phyloP scores from a whole-genome alignment of 2,113 vertebrate species.

The Anarhynchus alexandrinus region DNA sequence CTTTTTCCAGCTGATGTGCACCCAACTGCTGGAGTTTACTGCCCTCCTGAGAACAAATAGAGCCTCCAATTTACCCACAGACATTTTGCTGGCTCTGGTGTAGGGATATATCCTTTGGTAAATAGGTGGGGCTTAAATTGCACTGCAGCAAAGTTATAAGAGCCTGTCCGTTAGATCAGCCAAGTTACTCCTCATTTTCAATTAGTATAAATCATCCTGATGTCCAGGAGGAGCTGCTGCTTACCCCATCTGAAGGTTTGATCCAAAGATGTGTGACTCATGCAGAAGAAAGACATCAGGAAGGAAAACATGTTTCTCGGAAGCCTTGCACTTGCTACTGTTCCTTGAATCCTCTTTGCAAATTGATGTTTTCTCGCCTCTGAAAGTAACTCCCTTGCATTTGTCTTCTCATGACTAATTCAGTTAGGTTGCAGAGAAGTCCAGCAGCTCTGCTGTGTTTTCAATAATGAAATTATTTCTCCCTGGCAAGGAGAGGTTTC shows the following conservation, averaged over 20 bases:
- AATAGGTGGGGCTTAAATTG: not conserved
- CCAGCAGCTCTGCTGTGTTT: constrained; percentile 59
- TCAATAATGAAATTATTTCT: constrained; percentile 64
- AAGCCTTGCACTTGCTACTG: not conserved
- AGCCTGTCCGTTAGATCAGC: not conserved
- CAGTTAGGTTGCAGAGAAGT: constrained; percentile 52
- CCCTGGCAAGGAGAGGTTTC: constrained; percentile 55
- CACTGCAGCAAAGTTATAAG: not conserved
- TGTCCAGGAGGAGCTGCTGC: not conserved
- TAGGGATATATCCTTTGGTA: not conserved
- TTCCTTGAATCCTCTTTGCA: constrained; percentile 36
- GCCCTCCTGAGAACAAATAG: not conserved
- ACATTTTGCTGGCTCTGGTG: not conserved
- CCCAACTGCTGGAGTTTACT: not conserved
- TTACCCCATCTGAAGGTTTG: not conserved
- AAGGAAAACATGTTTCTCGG: not conserved
- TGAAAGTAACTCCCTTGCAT: constrained; percentile 3
- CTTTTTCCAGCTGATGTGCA: not conserved
- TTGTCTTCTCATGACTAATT: constrained; percentile 60
- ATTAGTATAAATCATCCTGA: not conserved
- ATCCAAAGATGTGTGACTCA: constrained; percentile 2
- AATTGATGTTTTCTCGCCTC: constrained; percentile 30
- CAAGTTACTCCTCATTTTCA: not conserved
- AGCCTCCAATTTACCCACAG: not conserved
- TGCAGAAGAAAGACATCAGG: not conserved